phyloP scores from a whole-genome alignment of 2,888 invertebrate species.

The Oeneis ivallda region DNA sequence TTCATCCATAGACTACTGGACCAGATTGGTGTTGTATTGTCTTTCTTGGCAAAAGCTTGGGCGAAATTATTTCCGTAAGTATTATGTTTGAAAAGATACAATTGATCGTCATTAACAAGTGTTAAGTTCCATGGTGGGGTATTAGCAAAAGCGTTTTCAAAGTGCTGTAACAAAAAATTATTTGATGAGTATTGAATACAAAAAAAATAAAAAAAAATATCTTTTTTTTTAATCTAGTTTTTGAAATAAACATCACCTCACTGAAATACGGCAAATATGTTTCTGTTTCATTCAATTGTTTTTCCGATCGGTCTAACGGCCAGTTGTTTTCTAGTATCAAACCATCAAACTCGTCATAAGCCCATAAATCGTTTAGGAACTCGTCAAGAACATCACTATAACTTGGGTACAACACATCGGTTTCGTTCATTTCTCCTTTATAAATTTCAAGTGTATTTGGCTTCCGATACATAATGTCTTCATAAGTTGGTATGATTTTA shows the following conservation, averaged over 20 bases:
- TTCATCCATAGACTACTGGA: constrained; percentile 65
- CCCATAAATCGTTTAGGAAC: constrained; percentile 57
- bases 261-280: constrained; percentile 75
- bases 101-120: constrained; percentile 47
- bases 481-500: constrained; percentile 43
- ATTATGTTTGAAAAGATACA: constrained; percentile 77
- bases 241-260: constrained; percentile 56
- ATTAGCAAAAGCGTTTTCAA: constrained; percentile 67
- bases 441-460: constrained; percentile 49
- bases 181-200: not conserved
- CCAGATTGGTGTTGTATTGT: constrained; percentile 47
- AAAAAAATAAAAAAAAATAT: not conserved
- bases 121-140: constrained; percentile 79
- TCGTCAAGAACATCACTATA: constrained; percentile 50
- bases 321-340: constrained; percentile 79
- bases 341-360: constrained; percentile 60
- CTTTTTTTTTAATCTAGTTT: constrained; percentile 17
- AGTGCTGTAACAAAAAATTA: constrained; percentile 50
- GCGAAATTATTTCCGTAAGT: constrained; percentile 79
- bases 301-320: constrained; percentile 70
- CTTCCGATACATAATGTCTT: constrained; percentile 48
- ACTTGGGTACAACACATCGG: constrained; percentile 58
- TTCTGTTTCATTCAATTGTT: constrained; percentile 57
- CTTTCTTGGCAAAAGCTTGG: constrained; percentile 51
- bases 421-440: constrained; percentile 48